Conservation (phyloP, 2,797 vertebrate species). For the Hyperoplus lanceolatus region DNA sequence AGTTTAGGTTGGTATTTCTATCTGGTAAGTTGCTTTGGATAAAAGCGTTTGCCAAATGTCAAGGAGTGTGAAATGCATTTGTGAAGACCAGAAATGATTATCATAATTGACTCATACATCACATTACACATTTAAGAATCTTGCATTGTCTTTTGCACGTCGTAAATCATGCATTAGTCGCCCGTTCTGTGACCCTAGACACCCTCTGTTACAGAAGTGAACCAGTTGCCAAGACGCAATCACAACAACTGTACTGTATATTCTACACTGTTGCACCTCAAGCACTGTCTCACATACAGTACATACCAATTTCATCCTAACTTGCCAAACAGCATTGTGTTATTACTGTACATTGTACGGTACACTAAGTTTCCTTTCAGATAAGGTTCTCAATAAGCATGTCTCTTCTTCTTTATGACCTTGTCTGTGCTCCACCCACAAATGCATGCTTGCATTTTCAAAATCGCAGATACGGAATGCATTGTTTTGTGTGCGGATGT, state of each 20-base stretch:
- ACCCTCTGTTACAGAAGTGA: background rate
- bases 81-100: background rate
- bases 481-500: background rate
- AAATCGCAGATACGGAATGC: slow-evolving; percentile 18
- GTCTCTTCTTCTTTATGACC: background rate
- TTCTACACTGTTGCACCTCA: background rate
- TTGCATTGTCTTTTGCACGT: background rate
- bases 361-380: background rate
- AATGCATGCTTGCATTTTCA: slow-evolving; percentile 2
- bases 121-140: background rate
- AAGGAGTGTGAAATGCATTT: background rate
- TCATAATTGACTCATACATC: no score
- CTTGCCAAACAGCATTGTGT: background rate
- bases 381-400: background rate
- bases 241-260: no score
- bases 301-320: background rate
- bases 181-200: background rate
- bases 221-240: background rate
- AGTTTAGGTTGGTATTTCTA: no score
- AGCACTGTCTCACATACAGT: background rate
- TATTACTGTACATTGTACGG: background rate
- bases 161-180: background rate
- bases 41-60: no score
- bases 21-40: no score
- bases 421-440: background rate